These are phyloP conservation scores for Platysteira castanea DNA, from an alignment of 2,113 vertebrate species.

Conservation along the genomic window DNA sequence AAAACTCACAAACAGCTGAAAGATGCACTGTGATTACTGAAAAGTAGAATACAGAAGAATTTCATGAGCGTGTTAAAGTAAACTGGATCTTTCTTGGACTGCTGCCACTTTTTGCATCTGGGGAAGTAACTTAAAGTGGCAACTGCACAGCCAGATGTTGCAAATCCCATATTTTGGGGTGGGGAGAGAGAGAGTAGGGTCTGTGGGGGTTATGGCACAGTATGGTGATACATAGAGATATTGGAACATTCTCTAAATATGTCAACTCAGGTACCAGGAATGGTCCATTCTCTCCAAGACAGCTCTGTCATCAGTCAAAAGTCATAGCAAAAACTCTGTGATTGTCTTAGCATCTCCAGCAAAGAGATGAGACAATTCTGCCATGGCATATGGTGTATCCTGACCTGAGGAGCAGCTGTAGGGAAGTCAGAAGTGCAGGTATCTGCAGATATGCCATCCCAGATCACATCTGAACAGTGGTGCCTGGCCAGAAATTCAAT, in stretches of 20 bases:
- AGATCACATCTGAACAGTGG: not conserved
- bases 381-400: not conserved
- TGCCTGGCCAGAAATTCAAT: not conserved
- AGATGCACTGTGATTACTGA: not conserved
- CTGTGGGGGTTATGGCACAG: not conserved
- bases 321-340: accelerated
- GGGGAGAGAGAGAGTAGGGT: too few species aligned
- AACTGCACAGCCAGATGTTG: conserved; percentile 38
- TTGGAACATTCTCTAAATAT: not conserved
- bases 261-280: not conserved
- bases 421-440: not conserved
- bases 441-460: conserved; percentile 37
- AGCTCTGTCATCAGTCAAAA: not conserved
- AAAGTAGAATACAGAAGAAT: not conserved
- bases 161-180: not conserved
- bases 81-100: conserved; percentile 31
- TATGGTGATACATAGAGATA: not conserved
- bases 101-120: conserved; percentile 38
- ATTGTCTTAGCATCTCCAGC: not conserved
- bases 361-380: not conserved
- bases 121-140: conserved; percentile 32
- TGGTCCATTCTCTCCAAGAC: not conserved
- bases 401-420: not conserved
- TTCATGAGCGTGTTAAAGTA: not conserved
- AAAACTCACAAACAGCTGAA: not conserved